Percentiles rank a stretch among this genome's conserved stretches.
These are phyloP conservation scores for Chromis chromis DNA, from an alignment of 2,797 vertebrate genomes.

Conservation along the genomic window DNA sequence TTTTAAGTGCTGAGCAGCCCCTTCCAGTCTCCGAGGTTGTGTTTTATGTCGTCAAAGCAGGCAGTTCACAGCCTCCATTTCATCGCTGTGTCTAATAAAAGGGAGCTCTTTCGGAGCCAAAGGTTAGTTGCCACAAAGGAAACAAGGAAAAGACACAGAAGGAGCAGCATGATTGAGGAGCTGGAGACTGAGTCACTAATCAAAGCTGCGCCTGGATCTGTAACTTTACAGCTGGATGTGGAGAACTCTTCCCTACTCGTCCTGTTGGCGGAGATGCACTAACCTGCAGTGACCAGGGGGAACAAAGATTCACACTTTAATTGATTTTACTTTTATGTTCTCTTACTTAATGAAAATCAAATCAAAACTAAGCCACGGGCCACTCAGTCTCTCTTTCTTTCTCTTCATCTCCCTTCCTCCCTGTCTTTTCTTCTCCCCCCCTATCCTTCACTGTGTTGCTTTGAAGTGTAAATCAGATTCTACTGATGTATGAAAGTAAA, in stretches of 20 bases:
- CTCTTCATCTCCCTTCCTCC: constrained; percentile 6
- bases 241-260: constrained; percentile 37
- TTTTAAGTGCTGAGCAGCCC: constrained; percentile 53
- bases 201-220: constrained; percentile 62
- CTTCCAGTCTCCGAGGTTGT: constrained; percentile 28
- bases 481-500: constrained; percentile 77
- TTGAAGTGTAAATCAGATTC: constrained; percentile 85
- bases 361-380: constrained; percentile 71
- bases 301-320: constrained; percentile 66
- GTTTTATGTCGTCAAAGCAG: constrained; percentile 27
- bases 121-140: constrained; percentile 58
- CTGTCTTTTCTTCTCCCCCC: constrained; percentile 13
- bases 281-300: constrained; percentile 66
- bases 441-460: constrained; percentile 52
- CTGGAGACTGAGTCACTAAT: constrained; percentile 61
- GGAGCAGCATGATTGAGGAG: constrained; percentile 48
- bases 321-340: constrained; percentile 79
- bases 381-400: constrained; percentile 32
- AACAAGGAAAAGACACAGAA: constrained; percentile 46
- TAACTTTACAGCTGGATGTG: constrained; percentile 46
- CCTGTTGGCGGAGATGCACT: constrained; percentile 44
- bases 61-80: constrained; percentile 28
- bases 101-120: constrained; percentile 36
- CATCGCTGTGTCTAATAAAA: constrained; percentile 40
- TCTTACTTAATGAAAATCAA: constrained; percentile 80